Evolutionary conservation across 2,797 vertebrate genomes (phyloP), one percentile per base, ranked within the genome.

Genomic region (Falco biarmicus): DNA sequence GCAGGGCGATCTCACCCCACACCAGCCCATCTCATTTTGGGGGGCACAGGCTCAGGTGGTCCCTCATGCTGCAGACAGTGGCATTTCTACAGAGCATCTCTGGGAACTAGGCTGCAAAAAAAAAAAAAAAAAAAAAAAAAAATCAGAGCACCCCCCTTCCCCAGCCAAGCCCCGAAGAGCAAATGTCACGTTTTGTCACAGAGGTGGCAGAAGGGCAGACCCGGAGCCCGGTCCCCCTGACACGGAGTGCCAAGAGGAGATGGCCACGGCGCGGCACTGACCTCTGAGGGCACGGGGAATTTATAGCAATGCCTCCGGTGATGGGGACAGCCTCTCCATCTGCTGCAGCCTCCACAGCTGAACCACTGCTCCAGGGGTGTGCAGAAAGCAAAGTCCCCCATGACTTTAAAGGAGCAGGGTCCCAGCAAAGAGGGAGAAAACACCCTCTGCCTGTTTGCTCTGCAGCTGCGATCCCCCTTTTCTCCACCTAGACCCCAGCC

Each of bases 121-220:
- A 41, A 41, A 41, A 41, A 41, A 15, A 41, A 41, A 41, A 41
- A 41, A 39, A 11, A 11, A 39, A 39, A 39, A 39, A 39, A 39
- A 11, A 39, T 39, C 73, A 69, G 28, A 70, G 64, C 56, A 21
- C 11, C 43, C 1, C 15, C 15, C 51, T 17, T 37, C n/a, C 70
- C 57, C 26, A 19, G 2, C 75, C 60, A 7, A 43, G 34, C 20
- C 28, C 48, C 3, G 0, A 10, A 18, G 53, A 48, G 28, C n/a
- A 41, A 25, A 15, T 4, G 4, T 31, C 11, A 4, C 2, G 0
- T 6, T 85, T 53, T 1, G 1, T 20, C 1, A 0, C 0, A 11
- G 20, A 48, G 39, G 25, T 5, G 2, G 91, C 39, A n/a, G 70
- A 71, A 22, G 28, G 39, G 48, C 1, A 3, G 37, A 18, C 21